Conservation (phyloP, 2,113 vertebrate genomes). For the Hoplias malabaricus region DNA sequence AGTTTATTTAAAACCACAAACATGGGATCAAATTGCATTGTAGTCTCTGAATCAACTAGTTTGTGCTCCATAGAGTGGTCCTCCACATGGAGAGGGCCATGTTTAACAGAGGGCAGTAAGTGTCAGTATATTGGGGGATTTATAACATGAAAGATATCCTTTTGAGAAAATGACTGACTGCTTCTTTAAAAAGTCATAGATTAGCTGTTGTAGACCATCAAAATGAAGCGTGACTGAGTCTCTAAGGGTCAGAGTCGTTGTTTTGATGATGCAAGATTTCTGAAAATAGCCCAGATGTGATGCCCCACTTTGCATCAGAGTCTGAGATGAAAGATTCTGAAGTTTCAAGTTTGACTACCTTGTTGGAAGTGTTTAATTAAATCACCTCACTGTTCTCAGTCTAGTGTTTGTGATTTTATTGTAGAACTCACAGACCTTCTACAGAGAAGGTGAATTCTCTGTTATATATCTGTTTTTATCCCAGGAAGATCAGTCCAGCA, state of each 20-base stretch:
- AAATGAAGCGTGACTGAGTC: not conserved
- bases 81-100: too few relatives aligned
- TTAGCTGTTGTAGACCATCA: not conserved
- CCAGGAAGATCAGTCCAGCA: not conserved
- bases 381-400: not conserved
- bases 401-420: not conserved
- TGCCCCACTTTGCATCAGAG: not conserved
- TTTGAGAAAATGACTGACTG: too few relatives aligned
- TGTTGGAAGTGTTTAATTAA: slow-evolving; percentile 24
- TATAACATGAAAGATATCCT: too few relatives aligned
- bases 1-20: too few relatives aligned
- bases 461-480: not conserved
- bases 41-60: too few relatives aligned
- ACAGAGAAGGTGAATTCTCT: not conserved
- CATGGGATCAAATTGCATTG: too few relatives aligned
- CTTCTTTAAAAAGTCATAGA: too few relatives aligned
- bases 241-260: not conserved
- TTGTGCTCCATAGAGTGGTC: too few relatives aligned
- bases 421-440: not conserved
- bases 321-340: not conserved
- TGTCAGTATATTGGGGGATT: too few relatives aligned
- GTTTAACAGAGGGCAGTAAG: too few relatives aligned
- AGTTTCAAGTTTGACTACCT: slow-evolving; percentile 12
- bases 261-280: not conserved
- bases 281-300: not conserved